A percentile compares a stretch with the other conserved stretches of the same genome.
Evolutionary conservation across 2,888 invertebrate species (phyloP).

Genomic region (Spodoptera picta): DNA sequence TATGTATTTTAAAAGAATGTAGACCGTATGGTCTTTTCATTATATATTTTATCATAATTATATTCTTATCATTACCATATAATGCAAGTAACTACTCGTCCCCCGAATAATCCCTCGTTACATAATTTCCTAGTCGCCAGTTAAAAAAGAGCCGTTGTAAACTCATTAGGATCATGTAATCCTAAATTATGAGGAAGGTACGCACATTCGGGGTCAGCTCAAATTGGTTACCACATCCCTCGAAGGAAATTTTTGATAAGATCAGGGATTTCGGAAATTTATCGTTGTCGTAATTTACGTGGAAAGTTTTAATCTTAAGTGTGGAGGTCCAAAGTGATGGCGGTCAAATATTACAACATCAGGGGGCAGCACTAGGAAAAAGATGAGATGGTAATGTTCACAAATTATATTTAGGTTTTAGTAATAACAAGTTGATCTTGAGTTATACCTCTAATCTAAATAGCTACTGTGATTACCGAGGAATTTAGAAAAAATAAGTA

Average conservation of each 20-base stretch:
- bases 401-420: no score
- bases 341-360: background rate
- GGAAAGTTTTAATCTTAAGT: slow-evolving; percentile 60
- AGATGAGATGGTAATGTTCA: no score
- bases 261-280: slow-evolving; percentile 64
- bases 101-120: slow-evolving; percentile 35
- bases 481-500: no score
- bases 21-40: no score
- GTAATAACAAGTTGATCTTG: no score
- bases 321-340: slow-evolving; percentile 23
- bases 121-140: slow-evolving; percentile 39
- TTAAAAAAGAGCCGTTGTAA: slow-evolving; percentile 38
- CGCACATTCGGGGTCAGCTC: slow-evolving; percentile 35
- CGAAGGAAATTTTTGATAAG: slow-evolving; percentile 62
- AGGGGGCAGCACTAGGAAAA: no score
- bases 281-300: slow-evolving; percentile 60
- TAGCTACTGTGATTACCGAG: no score
- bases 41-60: no score
- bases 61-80: no score
- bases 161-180: slow-evolving; percentile 41
- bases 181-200: slow-evolving; percentile 34
- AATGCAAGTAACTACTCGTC: background rate
- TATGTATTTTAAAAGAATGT: no score
- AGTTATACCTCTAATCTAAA: no score
- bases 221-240: slow-evolving; percentile 41